Base-by-base conservation (phyloP, 2,888 invertebrate genomes). In the Drepanosiphum platanoidis region DNA sequence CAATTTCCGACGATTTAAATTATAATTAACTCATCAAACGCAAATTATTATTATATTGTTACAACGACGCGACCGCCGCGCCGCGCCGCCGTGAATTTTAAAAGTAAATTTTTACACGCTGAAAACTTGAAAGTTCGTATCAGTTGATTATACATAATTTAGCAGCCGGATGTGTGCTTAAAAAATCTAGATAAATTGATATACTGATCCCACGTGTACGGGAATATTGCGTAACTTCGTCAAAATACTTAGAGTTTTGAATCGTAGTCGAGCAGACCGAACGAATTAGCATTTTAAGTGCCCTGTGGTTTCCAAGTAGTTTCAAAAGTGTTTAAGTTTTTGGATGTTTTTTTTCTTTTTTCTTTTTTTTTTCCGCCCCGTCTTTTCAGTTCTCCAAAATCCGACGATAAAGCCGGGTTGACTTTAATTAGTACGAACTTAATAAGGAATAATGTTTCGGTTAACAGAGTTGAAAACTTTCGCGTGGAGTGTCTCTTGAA, bases 391-490 rank as follows among this genome's bases (percentile, higher is more conserved):
- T 68, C 66, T 27, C n/a, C 58, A 27, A 72, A 84, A 84, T 77
- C 84, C 84, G 22, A 68, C 75, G 58, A 77, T 75, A 75, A 84
- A 84, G 77, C 75, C 58, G 75, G 75, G 75, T 84, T 70, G 84
- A 84, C 84, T 84, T 84, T 84, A 84, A 84, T 84, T 84, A 84
- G 84, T 68, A 66, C 58, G 58, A 84, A 84, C 84, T 75, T 84
- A 84, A 84, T 84, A 84, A 84, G 84, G 77, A 84, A 84, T 84
- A 77, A 84, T 84, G 84, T 84, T 84, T 77, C 58, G 84, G 84
- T 84, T 84, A 84, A 77, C 84, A 66, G 68, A 84, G 77, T 70
- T 32, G 75, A 77, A 84, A 84, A 84, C 84, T 84, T 84, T 84
- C 30, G 39, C 75, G 52, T 68, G n/a, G 22, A 68, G 84, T 77